Evolutionary conservation across 2,888 invertebrate genomes (phyloP).

Genomic region (Aporophyla lueneburgensis): DNA sequence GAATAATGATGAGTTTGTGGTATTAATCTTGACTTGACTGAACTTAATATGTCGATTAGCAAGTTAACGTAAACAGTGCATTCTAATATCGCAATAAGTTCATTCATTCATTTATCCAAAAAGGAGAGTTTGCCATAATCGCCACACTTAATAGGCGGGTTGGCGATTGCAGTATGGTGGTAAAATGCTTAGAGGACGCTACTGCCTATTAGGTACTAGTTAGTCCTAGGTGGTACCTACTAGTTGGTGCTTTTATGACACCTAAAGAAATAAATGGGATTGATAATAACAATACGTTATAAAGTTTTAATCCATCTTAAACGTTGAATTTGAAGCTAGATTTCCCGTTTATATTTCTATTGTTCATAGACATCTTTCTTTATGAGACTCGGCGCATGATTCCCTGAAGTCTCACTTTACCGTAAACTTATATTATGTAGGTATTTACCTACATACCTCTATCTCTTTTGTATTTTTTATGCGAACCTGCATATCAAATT

Average conservation of each 20-base stretch:
- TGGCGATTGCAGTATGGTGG: too few species aligned
- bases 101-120: too few species aligned
- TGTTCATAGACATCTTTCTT: slow-evolving; percentile 35
- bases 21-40: not conserved
- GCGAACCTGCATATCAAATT: slow-evolving; percentile 68
- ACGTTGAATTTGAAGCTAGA: not conserved
- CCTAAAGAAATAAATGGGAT: too few species aligned
- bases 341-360: slow-evolving; percentile 36
- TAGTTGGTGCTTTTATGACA: too few species aligned
- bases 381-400: slow-evolving; percentile 19
- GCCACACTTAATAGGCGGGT: too few species aligned
- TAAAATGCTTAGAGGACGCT: too few species aligned
- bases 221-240: too few species aligned
- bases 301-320: not conserved
- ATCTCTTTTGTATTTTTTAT: slow-evolving; percentile 60
- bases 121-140: too few species aligned
- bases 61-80: not conserved
- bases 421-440: slow-evolving; percentile 31
- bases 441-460: slow-evolving; percentile 47
- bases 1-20: not conserved
- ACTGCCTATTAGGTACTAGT: too few species aligned
- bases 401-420: slow-evolving; percentile 32
- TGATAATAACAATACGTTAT: not conserved
- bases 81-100: not conserved
- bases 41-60: not conserved